Evolutionary conservation across 2,888 invertebrate genomes (phyloP).

Genomic region (Plemyria rubiginata): DNA sequence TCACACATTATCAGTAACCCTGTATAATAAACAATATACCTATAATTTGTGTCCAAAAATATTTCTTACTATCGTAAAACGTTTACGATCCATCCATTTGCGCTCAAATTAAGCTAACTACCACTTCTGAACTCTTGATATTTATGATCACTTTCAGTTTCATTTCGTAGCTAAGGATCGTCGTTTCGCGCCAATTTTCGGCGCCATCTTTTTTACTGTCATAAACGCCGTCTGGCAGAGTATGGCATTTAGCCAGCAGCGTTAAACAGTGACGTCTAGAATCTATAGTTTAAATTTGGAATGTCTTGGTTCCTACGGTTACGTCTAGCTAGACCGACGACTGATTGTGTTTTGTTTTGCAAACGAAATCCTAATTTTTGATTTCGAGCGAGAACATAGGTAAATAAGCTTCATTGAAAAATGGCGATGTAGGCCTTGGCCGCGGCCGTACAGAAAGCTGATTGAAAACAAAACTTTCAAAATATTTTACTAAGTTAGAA

Average conservation of each 20-base stretch:
- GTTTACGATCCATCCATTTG: conserved; percentile 10
- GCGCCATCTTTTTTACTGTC: conserved; percentile 39
- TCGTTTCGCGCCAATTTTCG: conserved; percentile 35
- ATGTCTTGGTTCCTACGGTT: conserved; percentile 21
- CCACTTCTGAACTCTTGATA: conserved; percentile 11
- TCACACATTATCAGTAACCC: too few relatives aligned
- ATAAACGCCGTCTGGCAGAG: conserved; percentile 40
- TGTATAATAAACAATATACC: too few relatives aligned
- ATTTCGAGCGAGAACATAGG: background rate
- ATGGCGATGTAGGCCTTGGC: too few relatives aligned
- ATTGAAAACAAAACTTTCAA: too few relatives aligned
- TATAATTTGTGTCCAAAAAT: conserved; percentile 2
- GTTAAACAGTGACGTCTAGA: conserved; percentile 29
- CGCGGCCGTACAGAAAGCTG: too few relatives aligned
- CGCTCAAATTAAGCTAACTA: conserved; percentile 17
- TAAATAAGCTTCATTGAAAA: too few relatives aligned
- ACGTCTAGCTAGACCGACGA: conserved; percentile 7
- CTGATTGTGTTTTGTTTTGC: background rate
- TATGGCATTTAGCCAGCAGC: conserved; percentile 34
- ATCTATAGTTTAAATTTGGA: conserved; percentile 36
- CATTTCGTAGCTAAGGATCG: conserved; percentile 2
- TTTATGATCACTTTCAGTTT: conserved; percentile 26
- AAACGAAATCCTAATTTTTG: background rate
- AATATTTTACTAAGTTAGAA: too few relatives aligned
- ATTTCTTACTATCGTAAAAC: conserved; percentile 3